Base-by-base conservation (phyloP, 2,797 vertebrate genomes). In the Serranus cabrilla region DNA sequence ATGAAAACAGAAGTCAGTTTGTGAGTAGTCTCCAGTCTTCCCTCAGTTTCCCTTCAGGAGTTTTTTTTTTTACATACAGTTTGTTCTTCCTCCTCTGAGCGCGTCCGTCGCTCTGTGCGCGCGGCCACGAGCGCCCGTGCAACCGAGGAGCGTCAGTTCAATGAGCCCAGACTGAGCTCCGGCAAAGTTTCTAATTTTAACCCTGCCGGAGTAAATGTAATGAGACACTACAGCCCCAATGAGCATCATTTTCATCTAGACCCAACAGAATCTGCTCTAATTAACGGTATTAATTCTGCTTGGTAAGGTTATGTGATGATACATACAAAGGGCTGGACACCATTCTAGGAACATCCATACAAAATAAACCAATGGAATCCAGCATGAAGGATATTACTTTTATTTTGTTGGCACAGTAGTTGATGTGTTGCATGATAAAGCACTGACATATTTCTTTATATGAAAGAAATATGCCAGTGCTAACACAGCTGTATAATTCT, bases 101-200 rank as follows among this genome's bases (percentile, higher is more conserved):
- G 51, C 40, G 59, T 20, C 73, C 54, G 27, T 2, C 7, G 27
- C 52, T 39, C 20, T 4, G 27, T 31, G 70, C 60, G 80, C 58
- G 80, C 64, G 74, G 74, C 64, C 20, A 21, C 49, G 34, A 21
- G 64, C 34, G 11, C 54, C 69, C 16, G 16, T 31, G 20, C 73
- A n/a, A 58, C 61, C 68, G 52, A 10, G 52, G n/a, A 39, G 81
- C 71, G 27, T 73, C 76, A 27, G 21, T 47, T 47, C 46, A 40
- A 1, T 27, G 25, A 67, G 59, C 3, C 31, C 11, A 3, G 27
- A 5, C 34, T 11, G 42, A 21, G 68, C 55, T 40, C 39, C 5
- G 2, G 37, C 39, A 18, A 67, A 46, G 18, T 67, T 64, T 81
- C 66, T 78, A 10, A 74, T 76, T 60, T 63, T 34, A 76, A 31